Base-by-base conservation (phyloP, 1,140 invertebrate genomes). In the Drosophila pachea region DNA sequence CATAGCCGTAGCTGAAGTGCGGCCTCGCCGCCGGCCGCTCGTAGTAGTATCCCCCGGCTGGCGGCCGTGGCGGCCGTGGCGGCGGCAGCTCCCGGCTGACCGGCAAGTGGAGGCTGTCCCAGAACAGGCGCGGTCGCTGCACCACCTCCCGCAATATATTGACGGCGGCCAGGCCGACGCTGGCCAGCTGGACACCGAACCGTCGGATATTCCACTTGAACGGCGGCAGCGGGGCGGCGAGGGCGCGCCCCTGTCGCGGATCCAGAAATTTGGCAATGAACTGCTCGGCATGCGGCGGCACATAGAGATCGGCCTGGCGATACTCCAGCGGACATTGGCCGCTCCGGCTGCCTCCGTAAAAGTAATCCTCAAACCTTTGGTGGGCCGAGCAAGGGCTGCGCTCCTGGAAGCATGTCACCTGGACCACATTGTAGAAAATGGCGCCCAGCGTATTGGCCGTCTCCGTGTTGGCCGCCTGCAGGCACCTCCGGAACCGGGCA, bases 341-440 rank as follows among this genome's bases (percentile, higher is more conserved):
- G 40, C 12, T 0, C 35, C 6, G 64, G 22, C 77, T 58, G 40
- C 12, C 1, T 35, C 6, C 42, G 36, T 88, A 88, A 62, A 73
- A 82, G 64, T 62, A 81, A 66, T 83, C 68, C 52, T 89, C 88
- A 72, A 89, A 93, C 92, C 91, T 92, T 86, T 93, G 92, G 90
- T 92, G 92, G 43, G 92, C 88, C 0, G 92, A 92, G 68, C 93
- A 93, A 3, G 93, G 93, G 54, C 92, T 91, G 66, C 92, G 90
- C 73, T 93, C 92, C 72, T 92, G 92, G 81, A 94, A 94, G 69
- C 93, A 94, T 6, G 91, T 93, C 8, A 94, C 91, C 76, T 93
- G 93, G 7, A 93, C 91, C 12, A 94, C 91, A 56, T 94, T 94
- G 88, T 94, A 94, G 88, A 93, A 94, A 4, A 94, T 91, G 4